These are phyloP conservation scores for Athripsodes cinereus DNA, from an alignment of 2,888 invertebrate species.

Conservation along the genomic window DNA sequence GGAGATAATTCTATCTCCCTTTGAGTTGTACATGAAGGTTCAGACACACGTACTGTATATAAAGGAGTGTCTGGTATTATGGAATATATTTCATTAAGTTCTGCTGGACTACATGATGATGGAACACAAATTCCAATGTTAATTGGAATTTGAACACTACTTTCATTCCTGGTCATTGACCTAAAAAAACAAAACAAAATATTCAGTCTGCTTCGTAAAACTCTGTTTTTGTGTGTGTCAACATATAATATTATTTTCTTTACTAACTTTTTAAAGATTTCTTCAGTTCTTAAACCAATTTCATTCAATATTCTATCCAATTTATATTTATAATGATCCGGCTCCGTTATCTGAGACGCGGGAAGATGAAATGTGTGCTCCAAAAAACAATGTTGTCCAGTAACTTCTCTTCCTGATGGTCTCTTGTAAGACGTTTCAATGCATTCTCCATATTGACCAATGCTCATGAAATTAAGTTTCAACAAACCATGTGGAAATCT, in stretches of 20 bases:
- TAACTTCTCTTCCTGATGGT: background rate
- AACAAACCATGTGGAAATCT: constrained; percentile 12
- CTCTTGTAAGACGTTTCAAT: constrained; percentile 1
- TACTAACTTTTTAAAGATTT: too few species aligned
- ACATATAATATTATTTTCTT: too few species aligned
- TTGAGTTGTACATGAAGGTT: background rate
- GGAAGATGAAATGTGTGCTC: too few species aligned
- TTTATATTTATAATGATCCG: too few species aligned
- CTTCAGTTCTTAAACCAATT: background rate
- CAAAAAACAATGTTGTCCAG: constrained; percentile 12
- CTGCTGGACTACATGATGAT: background rate
- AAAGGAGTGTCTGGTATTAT: background rate
- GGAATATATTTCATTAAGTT: background rate
- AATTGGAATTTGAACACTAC: background rate
- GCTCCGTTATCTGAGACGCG: too few species aligned
- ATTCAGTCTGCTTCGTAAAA: too few species aligned
- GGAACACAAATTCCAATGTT: background rate
- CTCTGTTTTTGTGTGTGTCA: too few species aligned
- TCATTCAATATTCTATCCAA: too few species aligned
- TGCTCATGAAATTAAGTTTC: constrained; percentile 14
- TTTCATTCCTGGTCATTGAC: too few species aligned
- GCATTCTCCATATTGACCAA: constrained; percentile 19
- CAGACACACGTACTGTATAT: background rate
- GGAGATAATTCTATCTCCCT: background rate
- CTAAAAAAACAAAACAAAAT: too few species aligned